Evolutionary conservation across 2,797 vertebrate genomes (phyloP), one percentile per base, ranked within the genome.

Genomic region (Amblyraja radiata): DNA sequence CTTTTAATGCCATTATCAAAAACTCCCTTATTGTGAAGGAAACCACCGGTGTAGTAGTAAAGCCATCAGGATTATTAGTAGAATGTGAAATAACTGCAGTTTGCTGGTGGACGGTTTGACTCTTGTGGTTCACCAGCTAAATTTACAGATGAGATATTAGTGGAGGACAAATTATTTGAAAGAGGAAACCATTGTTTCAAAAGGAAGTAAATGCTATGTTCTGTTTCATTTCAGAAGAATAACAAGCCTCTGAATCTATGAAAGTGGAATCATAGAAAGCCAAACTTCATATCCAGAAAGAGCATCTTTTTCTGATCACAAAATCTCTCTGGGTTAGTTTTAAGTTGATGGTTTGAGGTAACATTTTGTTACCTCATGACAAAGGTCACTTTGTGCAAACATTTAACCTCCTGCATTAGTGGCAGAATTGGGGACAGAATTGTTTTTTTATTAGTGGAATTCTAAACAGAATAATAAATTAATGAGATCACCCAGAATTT

Each of bases 221-320:
- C 1, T 46, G 90, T 91, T 76, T 92, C 71, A 58, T 76, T 92
- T 92, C 73, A 76, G 90, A 76, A 68, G 28, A 32, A 92, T 39
- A 25, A 39, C 28, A 28, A 14, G 9, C 39, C 28, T 54, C 14
- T 86, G 23, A 61, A 28, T 28, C 58, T 86, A 61, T 1, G 23
- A 92, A 58, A 16, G 71, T 18, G 21, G 90, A 92, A 76, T 74
- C 36, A 46, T 76, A 25, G 32, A 90, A 4, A 21, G 88, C 18
- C 2, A 92, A 36, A 5, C 73, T 91, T 91, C 10, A n/a, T n/a
- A 28, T 58, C 39, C 71, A 74, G 21, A 46, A 74, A 73, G 65
- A 74, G 39, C 36, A 91, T 74, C 32, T 68, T n/a, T 1, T 46
- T 90, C 86, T 32, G 14, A 28, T 21, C 6, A 9, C 6, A 63